Evolutionary conservation across 2,888 invertebrate genomes (phyloP).

Genomic region (Elegia similella): DNA sequence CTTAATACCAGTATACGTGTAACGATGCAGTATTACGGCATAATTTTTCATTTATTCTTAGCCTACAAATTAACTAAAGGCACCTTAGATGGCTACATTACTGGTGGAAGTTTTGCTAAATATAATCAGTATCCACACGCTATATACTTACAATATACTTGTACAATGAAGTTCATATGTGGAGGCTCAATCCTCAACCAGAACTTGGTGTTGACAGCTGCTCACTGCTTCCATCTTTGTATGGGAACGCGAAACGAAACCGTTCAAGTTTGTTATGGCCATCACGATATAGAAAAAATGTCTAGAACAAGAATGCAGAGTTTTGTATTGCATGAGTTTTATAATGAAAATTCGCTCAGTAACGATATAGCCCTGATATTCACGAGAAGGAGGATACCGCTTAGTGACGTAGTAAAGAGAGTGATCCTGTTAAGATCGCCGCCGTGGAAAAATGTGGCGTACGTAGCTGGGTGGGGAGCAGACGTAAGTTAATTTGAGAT

Average conservation of each 20-base stretch:
- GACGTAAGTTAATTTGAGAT: constrained; percentile 29
- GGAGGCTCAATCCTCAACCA: constrained; percentile 44
- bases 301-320: background rate
- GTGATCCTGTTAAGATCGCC: background rate
- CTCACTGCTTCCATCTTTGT: constrained; percentile 38
- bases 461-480: constrained; percentile 37
- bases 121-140: constrained; percentile 33
- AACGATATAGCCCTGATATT: constrained; percentile 8
- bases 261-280: background rate
- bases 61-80: background rate
- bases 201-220: constrained; percentile 38
- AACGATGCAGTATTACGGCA: background rate
- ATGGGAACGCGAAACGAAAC: background rate
- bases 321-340: background rate
- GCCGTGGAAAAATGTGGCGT: constrained; percentile 13
- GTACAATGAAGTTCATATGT: constrained; percentile 24
- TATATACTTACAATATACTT: constrained; percentile 24
- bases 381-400: background rate
- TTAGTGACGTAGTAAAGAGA: background rate
- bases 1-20: background rate
- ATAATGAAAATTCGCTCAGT: background rate
- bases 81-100: background rate
- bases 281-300: background rate
- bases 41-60: background rate
- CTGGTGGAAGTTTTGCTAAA: background rate